phyloP scores from a whole-genome alignment of 2,797 vertebrate species.

The Chloroceryle amazona region DNA sequence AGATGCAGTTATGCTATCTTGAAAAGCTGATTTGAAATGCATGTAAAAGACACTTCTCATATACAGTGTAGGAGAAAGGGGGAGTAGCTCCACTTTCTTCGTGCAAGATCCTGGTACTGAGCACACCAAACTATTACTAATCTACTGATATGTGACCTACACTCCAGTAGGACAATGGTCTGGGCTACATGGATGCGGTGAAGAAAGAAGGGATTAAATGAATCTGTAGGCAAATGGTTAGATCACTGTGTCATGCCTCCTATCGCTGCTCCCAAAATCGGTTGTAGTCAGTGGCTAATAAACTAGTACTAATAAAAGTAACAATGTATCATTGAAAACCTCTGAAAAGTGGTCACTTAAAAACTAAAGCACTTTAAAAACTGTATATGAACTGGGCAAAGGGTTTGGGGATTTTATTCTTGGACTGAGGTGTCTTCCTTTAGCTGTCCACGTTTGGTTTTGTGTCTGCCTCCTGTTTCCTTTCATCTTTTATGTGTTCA shows the following conservation, averaged over 20 bases:
- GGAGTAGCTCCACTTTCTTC: background rate
- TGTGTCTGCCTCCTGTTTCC: background rate
- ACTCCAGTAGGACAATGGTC: background rate
- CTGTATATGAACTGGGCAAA: background rate
- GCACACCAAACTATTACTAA: background rate
- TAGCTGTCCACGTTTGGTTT: background rate
- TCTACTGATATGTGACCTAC: background rate
- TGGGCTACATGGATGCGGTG: background rate
- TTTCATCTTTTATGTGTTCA: background rate
- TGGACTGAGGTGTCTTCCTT: background rate
- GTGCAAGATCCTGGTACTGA: background rate
- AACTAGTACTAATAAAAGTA: background rate
- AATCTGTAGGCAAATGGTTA: background rate
- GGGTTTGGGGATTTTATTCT: background rate
- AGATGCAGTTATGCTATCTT: background rate
- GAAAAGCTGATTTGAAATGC: background rate
- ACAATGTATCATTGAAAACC: fast-evolving
- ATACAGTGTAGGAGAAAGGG: background rate
- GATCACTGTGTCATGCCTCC: fast-evolving
- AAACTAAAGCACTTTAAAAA: background rate
- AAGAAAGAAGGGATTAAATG: background rate
- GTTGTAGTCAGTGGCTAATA: background rate
- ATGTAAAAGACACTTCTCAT: background rate
- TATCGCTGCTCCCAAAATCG: background rate
- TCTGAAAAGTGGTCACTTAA: background rate